Evolutionary conservation across 2,113 vertebrate genomes (phyloP), one percentile per base, ranked within the genome.

Genomic region (Centropristis striata): DNA sequence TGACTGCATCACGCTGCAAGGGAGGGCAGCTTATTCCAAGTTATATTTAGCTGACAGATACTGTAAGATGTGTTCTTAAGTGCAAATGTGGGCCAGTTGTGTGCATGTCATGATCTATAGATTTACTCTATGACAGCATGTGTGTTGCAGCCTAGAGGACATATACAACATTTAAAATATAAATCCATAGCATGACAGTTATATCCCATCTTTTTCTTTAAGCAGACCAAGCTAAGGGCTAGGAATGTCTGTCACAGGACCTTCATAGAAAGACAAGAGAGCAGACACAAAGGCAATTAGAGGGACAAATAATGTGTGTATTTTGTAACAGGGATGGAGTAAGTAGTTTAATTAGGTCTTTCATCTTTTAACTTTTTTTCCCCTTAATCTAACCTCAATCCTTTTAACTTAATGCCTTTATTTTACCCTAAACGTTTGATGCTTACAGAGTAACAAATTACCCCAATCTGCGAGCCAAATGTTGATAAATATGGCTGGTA

Each of bases 1-100:
- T 63, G 60, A 27, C 39, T 27, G 41, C 15, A 44, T 44, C 66
- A 66, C 37, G 57, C 67, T 37, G 59, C 16, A 32, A 66, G 36
- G 41, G 60, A 80, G 11, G 59, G 37, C 1, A 4, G 50, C 15
- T 27, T 11, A 8, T 53, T 8, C 50, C 41, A 11, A 53, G 36
- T 57, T 46, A 23, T 58, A 47, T 49, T 53, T 53, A 53, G 49
- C 23, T 53, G 37, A 53, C 36, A 49, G 55, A 18, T 39, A 32
- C 3, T 32, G 3, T 6, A 21, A 25, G 21, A 36, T 50, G 10
- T 49, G 44, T 11, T 23, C 39, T 21, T 4, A 9, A 11, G 51
- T 49, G 8, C 21, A 60, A 25, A 37, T 50, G 70, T 47, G 46
- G n/a, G 47, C 23, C 28, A 7, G 11, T 16, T 16, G 3, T 67